These are phyloP conservation scores for Halocynthia roretzi DNA, from an alignment of 23 tunicate species.

Conservation along the genomic window DNA sequence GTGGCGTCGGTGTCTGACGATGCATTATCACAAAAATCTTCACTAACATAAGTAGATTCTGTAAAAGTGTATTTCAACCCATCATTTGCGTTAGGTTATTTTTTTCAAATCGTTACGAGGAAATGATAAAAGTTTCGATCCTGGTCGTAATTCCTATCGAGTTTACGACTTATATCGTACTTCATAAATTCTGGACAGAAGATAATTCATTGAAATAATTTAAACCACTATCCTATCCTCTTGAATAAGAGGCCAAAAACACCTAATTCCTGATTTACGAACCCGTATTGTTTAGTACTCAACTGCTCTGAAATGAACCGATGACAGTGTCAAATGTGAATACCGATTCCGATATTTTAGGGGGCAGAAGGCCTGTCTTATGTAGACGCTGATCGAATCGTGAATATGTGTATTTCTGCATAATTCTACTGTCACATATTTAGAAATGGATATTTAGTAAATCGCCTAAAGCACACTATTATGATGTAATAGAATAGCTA, in stretches of 20 bases:
- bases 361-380: constrained; percentile 12
- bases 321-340: constrained; percentile 21
- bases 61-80: background rate
- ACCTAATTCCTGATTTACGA: background rate
- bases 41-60: constrained; percentile 29
- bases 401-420: constrained; percentile 18
- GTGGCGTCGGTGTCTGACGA: constrained; percentile 14
- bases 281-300: too few relatives aligned
- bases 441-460: too few relatives aligned
- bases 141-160: too few relatives aligned
- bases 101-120: background rate
- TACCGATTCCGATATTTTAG: constrained; percentile 15
- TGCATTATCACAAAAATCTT: constrained; percentile 21
- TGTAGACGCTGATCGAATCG: background rate
- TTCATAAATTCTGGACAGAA: too few relatives aligned
- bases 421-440: background rate
- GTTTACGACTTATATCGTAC: too few relatives aligned
- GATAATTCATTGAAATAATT: too few relatives aligned
- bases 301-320: constrained; percentile 30
- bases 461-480: too few relatives aligned
- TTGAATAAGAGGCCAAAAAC: background rate
- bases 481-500: too few relatives aligned
- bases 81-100: background rate
- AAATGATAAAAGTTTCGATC: too few relatives aligned
- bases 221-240: background rate